phyloP scores from a whole-genome alignment of 2,113 vertebrate species.

The Ailurus styani region DNA sequence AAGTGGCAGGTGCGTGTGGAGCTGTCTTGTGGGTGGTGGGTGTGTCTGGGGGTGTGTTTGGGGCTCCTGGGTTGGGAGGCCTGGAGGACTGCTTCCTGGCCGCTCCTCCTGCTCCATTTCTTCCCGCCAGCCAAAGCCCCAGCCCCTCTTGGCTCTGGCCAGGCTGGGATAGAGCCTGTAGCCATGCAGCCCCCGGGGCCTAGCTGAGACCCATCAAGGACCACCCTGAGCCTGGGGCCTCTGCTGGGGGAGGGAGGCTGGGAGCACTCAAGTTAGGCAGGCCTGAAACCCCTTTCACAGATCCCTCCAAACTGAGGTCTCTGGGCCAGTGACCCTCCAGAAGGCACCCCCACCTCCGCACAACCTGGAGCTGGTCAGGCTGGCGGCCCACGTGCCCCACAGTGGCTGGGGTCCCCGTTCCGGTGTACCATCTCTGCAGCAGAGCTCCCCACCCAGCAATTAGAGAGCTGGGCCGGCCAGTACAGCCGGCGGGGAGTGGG shows the following conservation, averaged over 20 bases:
- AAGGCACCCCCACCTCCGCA: not conserved
- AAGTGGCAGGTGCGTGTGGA: slow-evolving; percentile 37
- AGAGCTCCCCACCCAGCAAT: slow-evolving; percentile 71
- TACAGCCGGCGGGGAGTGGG: slow-evolving; percentile 57
- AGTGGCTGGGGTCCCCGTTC: not conserved
- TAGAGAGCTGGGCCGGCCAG: slow-evolving; percentile 66
- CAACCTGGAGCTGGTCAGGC: not conserved
- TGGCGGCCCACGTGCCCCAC: not conserved
- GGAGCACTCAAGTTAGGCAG: not conserved
- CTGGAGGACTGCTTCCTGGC: not conserved
- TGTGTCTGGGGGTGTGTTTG: slow-evolving; percentile 63
- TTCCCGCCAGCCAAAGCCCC: not conserved
- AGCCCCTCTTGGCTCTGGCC: not conserved
- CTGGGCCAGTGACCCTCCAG: not conserved
- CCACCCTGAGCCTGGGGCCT: not conserved
- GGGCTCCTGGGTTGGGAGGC: not conserved
- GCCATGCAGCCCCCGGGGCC: not conserved
- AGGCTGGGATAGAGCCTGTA: not conserved
- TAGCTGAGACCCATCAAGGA: not conserved
- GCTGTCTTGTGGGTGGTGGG: slow-evolving; percentile 33
- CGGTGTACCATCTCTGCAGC: slow-evolving; percentile 6
- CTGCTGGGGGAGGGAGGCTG: not conserved
- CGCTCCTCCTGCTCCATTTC: not conserved
- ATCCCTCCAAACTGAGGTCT: not conserved
- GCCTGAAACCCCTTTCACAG: not conserved